Base-by-base conservation (phyloP, 2,797 vertebrate species). In the Ciconia nigra region DNA sequence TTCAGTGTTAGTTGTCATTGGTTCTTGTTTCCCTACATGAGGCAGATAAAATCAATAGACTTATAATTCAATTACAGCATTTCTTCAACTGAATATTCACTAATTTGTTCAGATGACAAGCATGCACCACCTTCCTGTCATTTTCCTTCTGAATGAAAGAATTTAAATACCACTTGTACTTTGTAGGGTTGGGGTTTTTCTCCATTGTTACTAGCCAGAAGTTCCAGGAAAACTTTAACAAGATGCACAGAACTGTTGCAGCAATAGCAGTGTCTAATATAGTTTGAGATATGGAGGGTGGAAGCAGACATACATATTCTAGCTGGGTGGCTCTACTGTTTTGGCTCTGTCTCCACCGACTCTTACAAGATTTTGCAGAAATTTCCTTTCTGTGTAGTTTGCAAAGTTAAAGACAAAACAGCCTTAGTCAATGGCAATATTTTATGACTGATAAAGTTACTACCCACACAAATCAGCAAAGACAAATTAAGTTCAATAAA, bases 101-200 rank as follows among this genome's bases (percentile, higher is more conserved):
- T 24, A 2, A 37, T 67, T 52, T 69, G 33, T 41, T 66, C 41
- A 33, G 35, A 26, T 24, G 22, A 49, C 25, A 74, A 49, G 31
- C 46, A 35, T 21, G 8, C 29, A 44, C 11, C 28, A 41, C 41
- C 21, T 55, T 71, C 49, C 49, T 44, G 28, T 15, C 4, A 3
- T 37, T 58, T 70, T 62, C 47, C 51, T 86, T 65, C 46, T 8
- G 9, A 74, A 46, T 20, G 26, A 52, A 83, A 39, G 14, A n/a
- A 66, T 39, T 78, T 69, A 51, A 92, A 21, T 31, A 28, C 8
- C 44, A 26, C 17, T 33, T 73, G 28, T 19, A 58, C 17, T 74
- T 44, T 1, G 3, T 6, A 37, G 37, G 39, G 26, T 11, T 85
- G 42, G 5, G 0, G 14, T 69, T 46, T 63, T n/a, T 9, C 4